Percentiles rank a stretch among this genome's conserved stretches.
Evolutionary conservation across 2,797 vertebrate species (phyloP).

Genomic region (Diplodus sargus): DNA sequence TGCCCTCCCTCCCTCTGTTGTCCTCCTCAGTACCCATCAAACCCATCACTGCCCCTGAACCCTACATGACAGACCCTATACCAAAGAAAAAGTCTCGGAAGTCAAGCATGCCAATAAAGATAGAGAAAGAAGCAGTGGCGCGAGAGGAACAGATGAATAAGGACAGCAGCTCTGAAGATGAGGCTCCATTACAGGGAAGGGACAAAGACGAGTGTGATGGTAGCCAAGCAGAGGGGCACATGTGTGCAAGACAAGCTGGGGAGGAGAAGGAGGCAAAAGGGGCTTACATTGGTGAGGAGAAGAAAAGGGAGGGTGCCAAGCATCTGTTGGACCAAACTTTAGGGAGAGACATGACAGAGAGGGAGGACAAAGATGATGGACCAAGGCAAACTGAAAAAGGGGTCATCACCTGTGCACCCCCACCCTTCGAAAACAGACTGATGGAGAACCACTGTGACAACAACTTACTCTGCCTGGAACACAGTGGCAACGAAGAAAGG

Average conservation of each 20-base stretch:
- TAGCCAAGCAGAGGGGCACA: conserved; percentile 61
- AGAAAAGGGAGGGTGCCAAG: conserved; percentile 76
- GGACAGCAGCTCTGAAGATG: conserved; percentile 88
- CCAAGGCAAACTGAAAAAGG: conserved; percentile 76
- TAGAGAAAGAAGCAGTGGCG: conserved; percentile 91
- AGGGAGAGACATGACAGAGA: conserved; percentile 68
- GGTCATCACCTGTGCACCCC: conserved; percentile 65
- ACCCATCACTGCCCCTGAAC: conserved; percentile 80
- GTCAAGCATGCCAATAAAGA: conserved; percentile 99
- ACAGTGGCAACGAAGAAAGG: conserved; percentile 48
- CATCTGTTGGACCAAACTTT: conserved; percentile 76
- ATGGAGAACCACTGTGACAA: conserved; percentile 54
- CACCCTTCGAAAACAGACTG: conserved; percentile 62
- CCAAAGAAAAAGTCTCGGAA: conserved; percentile 99
- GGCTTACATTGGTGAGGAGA: conserved; percentile 64
- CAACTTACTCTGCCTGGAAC: conserved; percentile 36
- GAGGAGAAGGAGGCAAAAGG: conserved; percentile 65
- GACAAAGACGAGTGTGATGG: conserved; percentile 82
- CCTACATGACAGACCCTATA: conserved; percentile 82
- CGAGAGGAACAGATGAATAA: conserved; percentile 79
- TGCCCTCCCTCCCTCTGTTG: conserved; percentile 92
- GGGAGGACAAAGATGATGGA: conserved; percentile 70
- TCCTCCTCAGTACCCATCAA: conserved; percentile 92
- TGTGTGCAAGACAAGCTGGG: conserved; percentile 58
- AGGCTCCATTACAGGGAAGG: conserved; percentile 79